A percentile compares a stretch with the other conserved stretches of the same genome.
These are phyloP conservation scores for Ceratina japonica DNA, from an alignment of 1,140 invertebrate genomes.

Conservation along the genomic window DNA sequence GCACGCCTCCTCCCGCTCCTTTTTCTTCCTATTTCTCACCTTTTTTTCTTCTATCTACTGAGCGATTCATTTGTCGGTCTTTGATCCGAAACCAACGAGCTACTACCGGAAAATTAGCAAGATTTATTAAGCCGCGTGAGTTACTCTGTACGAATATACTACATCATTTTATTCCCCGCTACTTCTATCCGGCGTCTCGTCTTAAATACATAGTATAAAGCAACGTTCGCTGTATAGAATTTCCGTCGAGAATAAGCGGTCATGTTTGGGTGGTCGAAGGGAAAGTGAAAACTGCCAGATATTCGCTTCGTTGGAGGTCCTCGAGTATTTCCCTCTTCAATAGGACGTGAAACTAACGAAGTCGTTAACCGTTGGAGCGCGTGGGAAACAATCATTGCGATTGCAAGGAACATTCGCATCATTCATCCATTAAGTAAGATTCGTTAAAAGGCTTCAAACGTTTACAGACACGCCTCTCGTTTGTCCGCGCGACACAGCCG, in stretches of 20 bases:
- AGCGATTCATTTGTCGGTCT: constrained; percentile 72
- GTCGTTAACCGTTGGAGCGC: no score
- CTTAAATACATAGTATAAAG: neutral
- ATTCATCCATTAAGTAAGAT: no score
- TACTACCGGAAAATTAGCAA: constrained; percentile 67
- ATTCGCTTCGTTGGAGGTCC: neutral
- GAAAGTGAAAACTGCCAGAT: constrained; percentile 33
- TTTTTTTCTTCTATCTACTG: constrained; percentile 40
- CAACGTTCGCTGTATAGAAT: neutral
- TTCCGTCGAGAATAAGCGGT: neutral
- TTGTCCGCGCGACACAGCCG: neutral
- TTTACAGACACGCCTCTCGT: neutral
- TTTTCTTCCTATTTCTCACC: constrained; percentile 28
- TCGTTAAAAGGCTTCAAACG: no score
- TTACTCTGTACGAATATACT: constrained; percentile 1
- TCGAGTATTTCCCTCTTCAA: no score
- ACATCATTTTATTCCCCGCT: constrained; percentile 5
- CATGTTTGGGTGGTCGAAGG: neutral
- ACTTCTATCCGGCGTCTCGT: neutral
- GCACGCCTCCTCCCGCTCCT: constrained; percentile 22
- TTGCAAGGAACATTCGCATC: no score
- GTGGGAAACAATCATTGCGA: no score
- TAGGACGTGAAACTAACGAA: no score
- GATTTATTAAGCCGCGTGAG: constrained; percentile 63
- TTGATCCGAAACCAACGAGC: constrained; percentile 64